Evolutionary conservation across 2,888 invertebrate genomes (phyloP), one percentile per base, ranked within the genome.

Genomic region (Drosophila monieri): DNA sequence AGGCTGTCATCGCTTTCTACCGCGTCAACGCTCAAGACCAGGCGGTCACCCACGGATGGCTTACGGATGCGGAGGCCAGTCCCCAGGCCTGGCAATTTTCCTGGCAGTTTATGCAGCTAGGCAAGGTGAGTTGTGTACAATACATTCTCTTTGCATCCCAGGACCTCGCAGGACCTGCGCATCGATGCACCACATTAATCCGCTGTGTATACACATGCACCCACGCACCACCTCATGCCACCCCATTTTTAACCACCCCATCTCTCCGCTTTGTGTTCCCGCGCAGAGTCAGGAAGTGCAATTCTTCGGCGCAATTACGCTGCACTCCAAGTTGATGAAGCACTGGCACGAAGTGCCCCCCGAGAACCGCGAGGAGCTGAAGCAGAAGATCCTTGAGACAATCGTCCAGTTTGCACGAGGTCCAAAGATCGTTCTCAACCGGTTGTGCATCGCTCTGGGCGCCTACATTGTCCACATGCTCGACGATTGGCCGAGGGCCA

Each of bases 11-110:
- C 41, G 80, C 89, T 8, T 92, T 92, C 70, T 92, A 92, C 76
- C 90, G 90, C 25, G 90, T 91, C 18, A 90, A 90, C 46, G 93
- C 94, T 1, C 92, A 93, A 47, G 95, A 96, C 78, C 95, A 96
- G 87, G 94, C 95, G 10, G 94, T 95, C 78, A 95, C 96, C 68
- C 97, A 97, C 89, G 94, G 95, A 47, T 98, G 97, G 97, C 93
- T 98, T 46, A 95, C 96, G 39, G 93, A 94, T 76, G 96, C 96
- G 10, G 98, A 98, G 91, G 93, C 94, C 75, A 97, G 97, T 23
- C 94, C 95, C 1, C 95, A 97, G 90, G 98, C 98, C 30, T 98
- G 98, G 98, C 95, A 94, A 80, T 97, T 98, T 91, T 95, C 97
- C 6, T 98, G 98, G 98, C 95, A 97, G 73, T 93, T 98, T 27